phyloP scores from a whole-genome alignment of 2,888 invertebrate genomes.

The Nomada fabriciana region DNA sequence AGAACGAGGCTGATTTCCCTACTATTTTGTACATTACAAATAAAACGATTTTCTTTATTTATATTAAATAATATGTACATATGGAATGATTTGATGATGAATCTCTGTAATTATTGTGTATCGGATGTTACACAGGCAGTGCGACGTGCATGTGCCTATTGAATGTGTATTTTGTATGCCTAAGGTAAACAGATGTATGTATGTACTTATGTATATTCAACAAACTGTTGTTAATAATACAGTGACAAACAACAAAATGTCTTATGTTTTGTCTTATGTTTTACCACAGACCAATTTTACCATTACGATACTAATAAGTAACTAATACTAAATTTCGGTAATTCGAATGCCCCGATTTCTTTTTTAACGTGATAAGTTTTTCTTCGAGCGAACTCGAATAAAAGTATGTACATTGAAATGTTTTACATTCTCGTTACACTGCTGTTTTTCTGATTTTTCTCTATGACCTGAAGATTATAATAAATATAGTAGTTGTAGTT shows the following conservation, averaged over 20 bases:
- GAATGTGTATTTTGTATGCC: constrained; percentile 62
- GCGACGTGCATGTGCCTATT: constrained; percentile 27
- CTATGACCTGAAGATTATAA: too few relatives aligned
- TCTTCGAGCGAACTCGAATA: too few relatives aligned
- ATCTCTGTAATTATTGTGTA: constrained; percentile 46
- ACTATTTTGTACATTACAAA: constrained; percentile 46
- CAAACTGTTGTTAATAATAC: constrained; percentile 63
- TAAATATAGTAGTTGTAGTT: too few relatives aligned
- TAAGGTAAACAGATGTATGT: constrained; percentile 31
- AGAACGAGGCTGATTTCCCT: constrained; percentile 31
- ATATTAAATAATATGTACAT: constrained; percentile 81
- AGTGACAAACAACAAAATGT: constrained; percentile 51
- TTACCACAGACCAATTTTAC: constrained; percentile 38
- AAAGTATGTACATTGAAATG: too few relatives aligned
- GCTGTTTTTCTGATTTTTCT: too few relatives aligned
- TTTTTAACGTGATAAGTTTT: too few relatives aligned
- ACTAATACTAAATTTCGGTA: too few relatives aligned
- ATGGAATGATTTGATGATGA: constrained; percentile 46
- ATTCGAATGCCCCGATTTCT: too few relatives aligned
- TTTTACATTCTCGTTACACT: too few relatives aligned
- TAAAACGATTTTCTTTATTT: constrained; percentile 74
- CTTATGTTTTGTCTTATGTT: constrained; percentile 44
- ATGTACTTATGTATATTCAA: constrained; percentile 18
- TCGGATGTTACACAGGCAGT: constrained; percentile 30
- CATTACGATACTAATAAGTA: neutral